Conservation (phyloP, 2,888 invertebrate genomes). For the Drosophila neotestacea region DNA sequence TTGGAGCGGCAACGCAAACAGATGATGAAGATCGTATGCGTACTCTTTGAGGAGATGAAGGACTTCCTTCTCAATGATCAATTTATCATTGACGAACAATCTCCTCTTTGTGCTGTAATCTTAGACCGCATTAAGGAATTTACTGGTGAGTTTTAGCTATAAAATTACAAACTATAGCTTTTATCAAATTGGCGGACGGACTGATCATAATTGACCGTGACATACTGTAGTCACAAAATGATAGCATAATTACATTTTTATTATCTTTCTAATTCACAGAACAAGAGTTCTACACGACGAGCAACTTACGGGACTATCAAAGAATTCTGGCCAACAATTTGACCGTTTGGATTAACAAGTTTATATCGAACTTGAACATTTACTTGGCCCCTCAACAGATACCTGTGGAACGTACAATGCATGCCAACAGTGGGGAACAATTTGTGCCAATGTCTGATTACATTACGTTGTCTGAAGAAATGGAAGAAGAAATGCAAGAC, state of each 20-base stretch:
- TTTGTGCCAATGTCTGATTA: conserved; percentile 83
- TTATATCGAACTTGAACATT: conserved; percentile 82
- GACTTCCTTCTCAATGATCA: conserved; percentile 82
- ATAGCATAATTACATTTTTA: background rate
- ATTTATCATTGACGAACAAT: conserved; percentile 77
- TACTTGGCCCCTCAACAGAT: conserved; percentile 59
- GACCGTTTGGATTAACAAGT: conserved; percentile 84
- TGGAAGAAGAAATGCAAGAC: conserved; percentile 39
- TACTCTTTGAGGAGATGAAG: conserved; percentile 83
- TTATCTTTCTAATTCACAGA: conserved; percentile 52
- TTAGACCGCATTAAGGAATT: conserved; percentile 78
- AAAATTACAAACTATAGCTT: too few species aligned
- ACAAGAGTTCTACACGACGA: conserved; percentile 79
- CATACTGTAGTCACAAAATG: background rate
- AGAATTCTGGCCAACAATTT: conserved; percentile 81
- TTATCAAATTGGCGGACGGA: too few species aligned
- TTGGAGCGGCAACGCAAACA: conserved; percentile 70
- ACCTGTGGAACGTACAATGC: conserved; percentile 42
- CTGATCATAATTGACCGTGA: too few species aligned
- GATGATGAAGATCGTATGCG: conserved; percentile 78
- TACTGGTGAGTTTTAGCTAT: conserved; percentile 62
- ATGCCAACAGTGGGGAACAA: conserved; percentile 56
- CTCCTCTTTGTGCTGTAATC: conserved; percentile 73
- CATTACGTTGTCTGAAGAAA: conserved; percentile 71
- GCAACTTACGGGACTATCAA: conserved; percentile 79